Evolutionary conservation across 2,797 vertebrate genomes (phyloP).

Genomic region (Myotis pilosus): DNA sequence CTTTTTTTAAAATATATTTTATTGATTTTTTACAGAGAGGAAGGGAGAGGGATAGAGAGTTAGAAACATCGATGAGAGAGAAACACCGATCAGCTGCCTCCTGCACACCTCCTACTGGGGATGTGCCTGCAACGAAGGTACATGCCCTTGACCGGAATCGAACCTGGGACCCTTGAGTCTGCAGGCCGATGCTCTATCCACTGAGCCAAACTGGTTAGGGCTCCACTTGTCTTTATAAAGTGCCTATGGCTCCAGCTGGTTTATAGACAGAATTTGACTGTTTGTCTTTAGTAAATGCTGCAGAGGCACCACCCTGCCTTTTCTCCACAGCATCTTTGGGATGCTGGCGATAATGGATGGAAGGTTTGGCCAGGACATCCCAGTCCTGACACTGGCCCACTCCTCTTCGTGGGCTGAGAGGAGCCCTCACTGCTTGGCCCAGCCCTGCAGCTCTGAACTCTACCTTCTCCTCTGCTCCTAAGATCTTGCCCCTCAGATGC

Average conservation of each 20-base stretch:
- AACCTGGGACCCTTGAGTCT: no score
- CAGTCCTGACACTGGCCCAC: background rate
- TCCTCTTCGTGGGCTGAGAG: background rate
- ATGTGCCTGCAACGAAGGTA: no score
- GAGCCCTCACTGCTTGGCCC: background rate
- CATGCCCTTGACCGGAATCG: no score
- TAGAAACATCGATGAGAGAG: no score
- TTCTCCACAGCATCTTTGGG: background rate
- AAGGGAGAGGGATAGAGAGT: no score
- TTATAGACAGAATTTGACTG: background rate
- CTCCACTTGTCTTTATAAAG: background rate
- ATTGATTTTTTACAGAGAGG: no score
- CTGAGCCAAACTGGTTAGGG: no score
- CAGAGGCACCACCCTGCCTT: fast-evolving
- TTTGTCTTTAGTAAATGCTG: background rate
- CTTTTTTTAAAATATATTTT: no score
- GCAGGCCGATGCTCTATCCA: no score
- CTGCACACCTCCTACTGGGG: no score
- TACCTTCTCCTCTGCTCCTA: background rate
- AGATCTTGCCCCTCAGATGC: background rate
- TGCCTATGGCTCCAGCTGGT: background rate
- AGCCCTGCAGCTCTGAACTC: background rate
- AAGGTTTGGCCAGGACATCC: background rate
- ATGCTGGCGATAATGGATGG: background rate
- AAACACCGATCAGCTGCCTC: no score